Base-by-base conservation (phyloP, 1,140 invertebrate species). In the Sitobion miscanthi region DNA sequence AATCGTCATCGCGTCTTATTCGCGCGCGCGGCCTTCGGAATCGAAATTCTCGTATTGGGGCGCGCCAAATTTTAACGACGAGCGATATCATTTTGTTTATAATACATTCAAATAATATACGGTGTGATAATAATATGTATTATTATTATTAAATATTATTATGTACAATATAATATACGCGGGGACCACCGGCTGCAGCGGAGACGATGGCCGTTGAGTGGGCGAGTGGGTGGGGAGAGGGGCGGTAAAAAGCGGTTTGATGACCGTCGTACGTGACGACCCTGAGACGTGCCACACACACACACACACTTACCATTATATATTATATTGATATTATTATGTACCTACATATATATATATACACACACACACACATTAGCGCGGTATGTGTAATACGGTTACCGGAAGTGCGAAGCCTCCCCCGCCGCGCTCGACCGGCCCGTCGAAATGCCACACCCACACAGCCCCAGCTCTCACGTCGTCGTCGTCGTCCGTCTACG, bases 361-460 rank as follows among this genome's bases (percentile, higher is more conserved):
- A 54, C 6, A 54, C 6, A 54, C 20, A 54, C 20, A 21, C 20
- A 17, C 0, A 14, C 30, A n/a, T 69, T 69, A n/a, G 62, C 62
- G 62, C 62, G 62, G 62, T 77, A 77, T 77, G 62, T 77, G 62
- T 77, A 77, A 77, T 91, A 77, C 45, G 90, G 90, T 69, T 82
- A 91, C 90, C 90, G 90, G 90, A 91, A 91, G 42, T n/a, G 45
- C 45, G 62, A 69, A 77, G 90, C 90, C 89, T 62, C 52, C 62
- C 90, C 90, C 88, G 47, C 49, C 49, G 47, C 88, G 23, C 47
- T 5, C 47, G 52, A 35, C 35, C 82, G 82, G 35, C 35, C 35
- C 30, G 86, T 52, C 30, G 45, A 54, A 88, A 88, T n/a, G 90
- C 90, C 90, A 91, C 90, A 82, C 90, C 90, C 90, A 88, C n/a